Base-by-base conservation (phyloP, 2,113 vertebrate species). In the Cercocebus atys region DNA sequence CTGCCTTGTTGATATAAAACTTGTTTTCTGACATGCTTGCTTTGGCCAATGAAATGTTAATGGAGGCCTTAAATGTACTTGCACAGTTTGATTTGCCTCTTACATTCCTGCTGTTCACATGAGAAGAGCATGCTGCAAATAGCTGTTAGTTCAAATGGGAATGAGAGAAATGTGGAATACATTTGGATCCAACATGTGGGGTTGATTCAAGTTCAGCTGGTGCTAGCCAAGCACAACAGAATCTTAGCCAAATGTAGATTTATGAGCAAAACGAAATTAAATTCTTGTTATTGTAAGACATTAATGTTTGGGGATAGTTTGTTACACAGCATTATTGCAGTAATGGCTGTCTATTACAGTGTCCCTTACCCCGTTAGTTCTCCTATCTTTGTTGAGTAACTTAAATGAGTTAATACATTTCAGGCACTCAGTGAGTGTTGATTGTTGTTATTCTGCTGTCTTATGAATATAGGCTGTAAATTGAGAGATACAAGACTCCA, bases 381-480 rank as follows among this genome's bases (percentile, higher is more conserved):
- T 57, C 18, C 30, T 68, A 40, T 55, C 92, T 78, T 88, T 81
- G n/a, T 55, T 93, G n/a, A 91, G 30, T 68, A 78, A 12, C 90
- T 82, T 82, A 91, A 86, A 91, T 85, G 38, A 87, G n/a, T n/a
- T 87, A 79, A 55, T 45, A 23, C 2, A 95, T 35, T 94, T 75
- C 16, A 50, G 94, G 10, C 27, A 72, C 18, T 70, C 18, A 66
- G 23, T 72, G 68, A 32, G 18, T 85, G 55, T 17, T 86, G 8
- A 12, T 32, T 50, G 2, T 40, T 88, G 23, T n/a, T 80, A 80
- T 70, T 94, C 23, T 72, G 30, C 40, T 18, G 8, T 40, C 23
- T 66, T 57, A 35, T 6, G 10, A 8, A 27, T 80, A 45, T 76
- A 95, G 55, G 38, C 9, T 80, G 23, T 50, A 84, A 57, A 9